A percentile compares a stretch with the other conserved stretches of the same genome.
phyloP scores from a whole-genome alignment of 2,113 vertebrate species.

The Forbesichthys papilliferus region DNA sequence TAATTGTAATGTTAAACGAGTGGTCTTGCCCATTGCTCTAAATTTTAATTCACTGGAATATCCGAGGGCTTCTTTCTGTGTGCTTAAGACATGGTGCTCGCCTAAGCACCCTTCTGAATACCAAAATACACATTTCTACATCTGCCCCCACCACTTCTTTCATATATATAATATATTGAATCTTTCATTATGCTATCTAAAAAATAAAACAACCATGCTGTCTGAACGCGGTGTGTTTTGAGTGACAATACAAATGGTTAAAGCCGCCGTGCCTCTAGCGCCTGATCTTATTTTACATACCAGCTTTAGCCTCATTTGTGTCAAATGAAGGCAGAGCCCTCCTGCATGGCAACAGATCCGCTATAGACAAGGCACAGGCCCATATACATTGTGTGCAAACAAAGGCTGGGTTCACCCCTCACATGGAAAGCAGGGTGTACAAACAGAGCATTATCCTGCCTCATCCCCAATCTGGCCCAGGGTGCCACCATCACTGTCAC shows the following conservation, averaged over 20 bases:
- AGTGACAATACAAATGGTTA: conserved; percentile 36
- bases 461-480: conserved; percentile 48
- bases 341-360: conserved; percentile 22
- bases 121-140: conserved; percentile 38
- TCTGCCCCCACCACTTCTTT: not conserved
- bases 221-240: conserved; percentile 24
- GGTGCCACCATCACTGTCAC: conserved; percentile 52
- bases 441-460: conserved; percentile 55
- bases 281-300: conserved; percentile 42
- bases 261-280: conserved; percentile 19
- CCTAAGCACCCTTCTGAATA: conserved; percentile 51
- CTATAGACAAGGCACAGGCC: conserved; percentile 27
- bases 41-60: conserved; percentile 17
- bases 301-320: conserved; percentile 57
- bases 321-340: conserved; percentile 37
- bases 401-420: conserved; percentile 43
- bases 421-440: conserved; percentile 37
- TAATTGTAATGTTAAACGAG: conserved; percentile 78
- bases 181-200: conserved; percentile 26
- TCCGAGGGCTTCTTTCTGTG: conserved; percentile 39
- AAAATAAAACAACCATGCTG: not conserved
- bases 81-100: conserved; percentile 49
- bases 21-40: conserved; percentile 55
- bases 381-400: conserved; percentile 40
- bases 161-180: conserved; percentile 12